Evolutionary conservation across 2,888 invertebrate species (phyloP), one percentile per base, ranked within the genome.

Genomic region (Plagodis pulveraria): DNA sequence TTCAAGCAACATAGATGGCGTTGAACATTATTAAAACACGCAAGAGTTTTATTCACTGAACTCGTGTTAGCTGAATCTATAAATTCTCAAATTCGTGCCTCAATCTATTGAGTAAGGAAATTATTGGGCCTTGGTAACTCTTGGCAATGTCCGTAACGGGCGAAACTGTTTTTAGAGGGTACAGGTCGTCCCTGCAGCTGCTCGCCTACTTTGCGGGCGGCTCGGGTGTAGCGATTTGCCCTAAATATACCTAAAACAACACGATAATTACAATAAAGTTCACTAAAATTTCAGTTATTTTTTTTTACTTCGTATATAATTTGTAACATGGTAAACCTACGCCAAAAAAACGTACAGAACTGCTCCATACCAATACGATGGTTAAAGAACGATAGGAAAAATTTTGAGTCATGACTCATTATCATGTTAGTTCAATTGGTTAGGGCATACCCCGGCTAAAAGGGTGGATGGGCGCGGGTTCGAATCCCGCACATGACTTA

Each of bases 71-170:
- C 40, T 10, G 0, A n/a, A 5, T 33, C 36, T n/a, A 0, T 33
- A 0, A 7, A 0, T 10, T 9, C 10, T 7, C 6, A 12, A 4
- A 36, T 48, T 51, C 49, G 52, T 50, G 53, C 58, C 58, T 53
- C 52, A 47, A 54, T 97, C 96, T 97, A 96, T 96, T 97, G 97
- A 97, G 97, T 97, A 97, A 97, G 97, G 97, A 97, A 97, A 97
- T 97, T 97, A 97, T 97, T 95, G 95, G 96, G 96, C 96, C 96
- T 95, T 96, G 97, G 96, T 97, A 93, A 97, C 94, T 95, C 96
- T 96, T 94, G 96, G 96, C 96, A 95, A 95, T 94, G 94, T 95
- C 94, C 87, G 86, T n/a, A 79, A 77, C 69, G 87, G 89, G 89
- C 89, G 89, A 86, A 84, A 67, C 76, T 82, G 95, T 97, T 97